Evolutionary conservation across 2,113 vertebrate genomes (phyloP), one percentile per base, ranked within the genome.

Genomic region (Todiramphus saurophagus): DNA sequence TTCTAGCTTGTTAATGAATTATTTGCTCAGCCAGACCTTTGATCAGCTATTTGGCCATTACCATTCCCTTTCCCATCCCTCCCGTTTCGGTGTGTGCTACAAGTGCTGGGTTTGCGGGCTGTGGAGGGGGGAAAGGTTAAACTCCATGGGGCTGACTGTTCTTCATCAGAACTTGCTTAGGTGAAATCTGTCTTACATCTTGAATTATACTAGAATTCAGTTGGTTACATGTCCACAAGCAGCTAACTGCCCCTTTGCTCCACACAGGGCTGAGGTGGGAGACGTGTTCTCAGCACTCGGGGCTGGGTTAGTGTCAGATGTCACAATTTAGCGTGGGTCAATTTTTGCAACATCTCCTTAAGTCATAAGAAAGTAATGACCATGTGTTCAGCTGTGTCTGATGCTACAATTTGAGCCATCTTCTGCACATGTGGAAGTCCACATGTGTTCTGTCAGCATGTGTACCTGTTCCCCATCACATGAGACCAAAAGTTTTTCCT

Each of bases 161-260:
- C 58, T 77, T 70, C 1, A 0, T 35, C 0, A 2, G 20, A 15
- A 21, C 9, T 63, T 86, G 24, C 10, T 20, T 23, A 24, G 16
- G 23, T 64, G 35, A 84, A 46, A 16, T 27, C 46, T 73, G 12
- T 62, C 50, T 4, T 4, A 2, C 21, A 9, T 62, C n/a, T 63
- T 6, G 2, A 63, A 8, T 63, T 46, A 10, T 9, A 41, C 11
- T n/a, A 53, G 35, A 20, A 35, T 31, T 77, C 21, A 37, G 0
- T 3, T 39, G 48, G 30, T 37, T 62, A 39, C 33, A 5, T n/a
- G 25, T 63, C 30, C 55, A 19, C 51, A 46, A 62, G 48, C 59
- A 77, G 46, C 53, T 62, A 16, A 63, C 30, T 24, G 11, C 23
- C 13, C 8, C 39, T n/a, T n/a, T n/a, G n/a, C n/a, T n/a, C n/a